These are phyloP conservation scores for Macaria notata DNA, from an alignment of 2,888 invertebrate genomes.

Conservation along the genomic window DNA sequence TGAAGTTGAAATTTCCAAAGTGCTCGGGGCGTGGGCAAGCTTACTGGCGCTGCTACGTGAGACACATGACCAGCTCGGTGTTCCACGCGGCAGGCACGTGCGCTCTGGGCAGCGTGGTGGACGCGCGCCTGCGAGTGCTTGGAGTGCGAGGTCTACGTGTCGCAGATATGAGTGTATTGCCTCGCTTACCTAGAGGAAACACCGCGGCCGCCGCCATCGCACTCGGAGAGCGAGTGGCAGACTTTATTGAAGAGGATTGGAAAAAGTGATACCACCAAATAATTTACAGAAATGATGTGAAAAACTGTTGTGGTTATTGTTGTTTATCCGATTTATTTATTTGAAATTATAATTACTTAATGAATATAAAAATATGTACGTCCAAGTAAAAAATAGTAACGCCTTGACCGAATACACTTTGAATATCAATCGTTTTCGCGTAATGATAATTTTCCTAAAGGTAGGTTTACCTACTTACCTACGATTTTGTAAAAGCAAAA, in stretches of 20 bases:
- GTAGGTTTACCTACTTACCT: no score
- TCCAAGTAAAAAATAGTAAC: no score
- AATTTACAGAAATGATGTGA: no score
- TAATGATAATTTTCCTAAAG: no score
- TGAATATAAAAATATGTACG: no score
- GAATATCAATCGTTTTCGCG: no score
- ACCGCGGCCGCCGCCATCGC: slow-evolving; percentile 57
- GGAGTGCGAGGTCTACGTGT: slow-evolving; percentile 49
- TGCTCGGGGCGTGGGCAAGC: slow-evolving; percentile 39
- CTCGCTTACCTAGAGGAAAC: slow-evolving; percentile 48
- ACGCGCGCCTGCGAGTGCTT: slow-evolving; percentile 49
- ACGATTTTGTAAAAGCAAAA: no score
- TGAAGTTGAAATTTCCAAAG: slow-evolving; percentile 40
- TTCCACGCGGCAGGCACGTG: slow-evolving; percentile 58
- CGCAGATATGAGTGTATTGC: slow-evolving; percentile 52
- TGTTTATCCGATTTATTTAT: no score
- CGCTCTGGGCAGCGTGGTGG: slow-evolving; percentile 52
- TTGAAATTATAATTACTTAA: no score
- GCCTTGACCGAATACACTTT: no score
- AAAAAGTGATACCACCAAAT: no score
- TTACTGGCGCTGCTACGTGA: slow-evolving; percentile 61
- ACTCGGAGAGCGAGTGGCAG: slow-evolving; percentile 53
- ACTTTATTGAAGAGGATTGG: slow-evolving; percentile 36
- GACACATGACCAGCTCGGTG: slow-evolving; percentile 55
- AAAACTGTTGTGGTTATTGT: no score